Evolutionary conservation across 2,113 vertebrate species (phyloP).

Genomic region (Machaerirhynchus nigripectus): DNA sequence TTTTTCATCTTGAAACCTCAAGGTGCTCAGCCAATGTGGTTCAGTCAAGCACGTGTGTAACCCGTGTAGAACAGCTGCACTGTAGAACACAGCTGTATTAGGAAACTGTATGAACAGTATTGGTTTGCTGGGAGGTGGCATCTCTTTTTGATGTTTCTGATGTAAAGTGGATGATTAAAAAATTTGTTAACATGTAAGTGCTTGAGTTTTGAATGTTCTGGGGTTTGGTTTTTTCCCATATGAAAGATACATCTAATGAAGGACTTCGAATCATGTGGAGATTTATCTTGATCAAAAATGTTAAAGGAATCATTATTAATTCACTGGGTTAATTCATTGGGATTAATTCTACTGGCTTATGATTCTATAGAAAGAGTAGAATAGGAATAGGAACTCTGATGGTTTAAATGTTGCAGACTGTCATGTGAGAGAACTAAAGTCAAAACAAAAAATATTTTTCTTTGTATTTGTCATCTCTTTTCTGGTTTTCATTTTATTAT

Average conservation of each 20-base stretch:
- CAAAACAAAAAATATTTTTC: not conserved
- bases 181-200: not conserved
- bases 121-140: not conserved
- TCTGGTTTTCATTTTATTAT: not conserved
- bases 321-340: not conserved
- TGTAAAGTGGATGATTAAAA: not conserved
- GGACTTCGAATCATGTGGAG: not conserved
- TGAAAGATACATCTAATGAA: not conserved
- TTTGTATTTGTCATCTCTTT: not conserved
- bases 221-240: rapidly evolving
- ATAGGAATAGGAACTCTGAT: not conserved
- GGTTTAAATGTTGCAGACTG: not conserved
- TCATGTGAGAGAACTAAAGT: not conserved
- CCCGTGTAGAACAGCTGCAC: not conserved
- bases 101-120: not conserved
- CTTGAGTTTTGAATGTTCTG: not conserved
- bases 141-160: not conserved
- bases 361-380: not conserved
- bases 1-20: slow-evolving; percentile 19
- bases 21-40: not conserved
- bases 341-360: not conserved
- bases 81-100: not conserved
- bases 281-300: not conserved
- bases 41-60: not conserved
- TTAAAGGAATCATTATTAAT: not conserved